Percentiles rank a stretch among this genome's conserved stretches.
phyloP scores from a whole-genome alignment of 2,113 vertebrate species.

The Prinia subflava region DNA sequence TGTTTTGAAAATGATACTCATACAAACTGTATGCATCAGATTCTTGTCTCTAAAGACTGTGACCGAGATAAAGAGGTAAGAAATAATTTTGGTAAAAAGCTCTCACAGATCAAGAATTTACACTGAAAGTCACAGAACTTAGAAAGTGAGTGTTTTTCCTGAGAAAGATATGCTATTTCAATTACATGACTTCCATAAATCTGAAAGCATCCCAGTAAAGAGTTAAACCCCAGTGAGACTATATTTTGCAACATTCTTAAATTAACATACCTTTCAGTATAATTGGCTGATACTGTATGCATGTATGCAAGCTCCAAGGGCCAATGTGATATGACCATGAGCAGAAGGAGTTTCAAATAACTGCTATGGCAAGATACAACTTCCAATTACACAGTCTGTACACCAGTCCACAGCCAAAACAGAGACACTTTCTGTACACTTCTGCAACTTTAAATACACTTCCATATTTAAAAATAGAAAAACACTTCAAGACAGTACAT shows the following conservation, averaged over 20 bases:
- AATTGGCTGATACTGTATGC: not conserved
- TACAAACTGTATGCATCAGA: accelerated
- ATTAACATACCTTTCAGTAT: not conserved
- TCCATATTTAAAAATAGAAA: not conserved
- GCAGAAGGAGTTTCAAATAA: not conserved
- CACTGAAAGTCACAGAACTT: not conserved
- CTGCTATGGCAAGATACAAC: not conserved
- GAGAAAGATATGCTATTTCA: accelerated
- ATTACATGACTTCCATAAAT: not conserved
- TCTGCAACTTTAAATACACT: not conserved
- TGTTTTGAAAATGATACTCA: not conserved
- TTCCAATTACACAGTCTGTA: not conserved
- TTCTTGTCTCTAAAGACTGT: not conserved
- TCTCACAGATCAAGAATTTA: not conserved
- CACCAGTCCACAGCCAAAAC: not conserved
- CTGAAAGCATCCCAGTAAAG: not conserved
- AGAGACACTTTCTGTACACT: not conserved
- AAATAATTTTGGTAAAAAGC: not conserved
- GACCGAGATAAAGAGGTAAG: not conserved
- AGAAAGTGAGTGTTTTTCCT: accelerated
- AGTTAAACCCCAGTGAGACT: not conserved
- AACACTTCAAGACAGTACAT: not conserved
- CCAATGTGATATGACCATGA: not conserved
- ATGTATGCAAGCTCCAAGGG: not conserved
- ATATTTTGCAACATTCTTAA: not conserved